Evolutionary conservation across 2,888 invertebrate species (phyloP), one percentile per base, ranked within the genome.

Genomic region (Eupithecia centaureata): DNA sequence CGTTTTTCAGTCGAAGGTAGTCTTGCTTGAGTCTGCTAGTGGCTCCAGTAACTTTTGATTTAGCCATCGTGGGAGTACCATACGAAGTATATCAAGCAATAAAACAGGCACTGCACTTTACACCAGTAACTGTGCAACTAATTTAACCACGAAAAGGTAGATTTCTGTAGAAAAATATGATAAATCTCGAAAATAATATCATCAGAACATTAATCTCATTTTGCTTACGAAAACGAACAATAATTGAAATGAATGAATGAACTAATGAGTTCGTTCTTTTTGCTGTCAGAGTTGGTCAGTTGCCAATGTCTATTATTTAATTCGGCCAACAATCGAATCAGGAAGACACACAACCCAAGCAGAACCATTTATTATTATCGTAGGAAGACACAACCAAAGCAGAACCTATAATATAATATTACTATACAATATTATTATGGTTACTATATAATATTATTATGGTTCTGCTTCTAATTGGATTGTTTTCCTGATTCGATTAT

Each of bases 1-100:
- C 99, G 80, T 96, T 97, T 91, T 98, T 97, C 54, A 99, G 94
- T 65, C 99, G 95, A 83, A 99, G 93, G 89, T 99, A 99, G 90
- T 99, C 99, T 89, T 99, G 98, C 90, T 97, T 98, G 85, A 99
- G 94, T 78, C 99, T 95, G 74, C 95, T 95, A 33, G 96, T 95
- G 3, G 97, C 97, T 77, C 95, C 95, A 68, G 94, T 94, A 75
- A 94, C 92, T 87, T 94, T 95, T 79, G 90, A 92, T 86, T 93
- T 94, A 61, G 92, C 89, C 93, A 94, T 94, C 77, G 78, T 86
- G 67, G 52, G 52, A 33, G 54, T 54, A 38, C 63, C 63, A 66
- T 66, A 56, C 60, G 51, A 59, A 47, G 35, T 60, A 32, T 62
- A 28, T 5, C 27, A 28, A 27, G 32, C 15, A 33, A 58, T 35